Evolutionary conservation across 2,797 vertebrate genomes (phyloP), one percentile per base, ranked within the genome.

Genomic region (Chiloscyllium punctatum): DNA sequence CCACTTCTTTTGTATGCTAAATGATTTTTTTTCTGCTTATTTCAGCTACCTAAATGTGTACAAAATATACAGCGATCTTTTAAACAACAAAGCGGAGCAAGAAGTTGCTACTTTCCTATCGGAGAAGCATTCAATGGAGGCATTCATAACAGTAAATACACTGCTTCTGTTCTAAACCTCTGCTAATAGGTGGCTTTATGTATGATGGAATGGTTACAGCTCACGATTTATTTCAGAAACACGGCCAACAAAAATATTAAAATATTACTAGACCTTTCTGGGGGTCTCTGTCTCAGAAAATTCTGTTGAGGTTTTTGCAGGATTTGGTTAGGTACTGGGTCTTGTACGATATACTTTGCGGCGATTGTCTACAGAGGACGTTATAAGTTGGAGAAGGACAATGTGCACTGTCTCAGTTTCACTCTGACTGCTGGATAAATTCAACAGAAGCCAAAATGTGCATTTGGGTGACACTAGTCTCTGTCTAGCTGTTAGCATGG

Each of bases 11-110:
- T 84, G 42, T 84, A 9, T 21, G 48, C 82, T 86, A n/a, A 37
- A 95, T n/a, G 7, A 82, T 11, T 30, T 91, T 53, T 79, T 95
- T 69, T 82, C 96, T 96, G 53, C 96, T 84, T 96, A 96, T 96
- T 97, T 96, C 97, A 99, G 99, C 97, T 99, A 99, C 97, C 97
- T 99, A 97, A 98, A 97, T 0, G 97, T 97, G 5, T 99, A 99
- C 96, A 96, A 96, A 92, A 98, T 98, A 96, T 99, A 98, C 96
- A 97, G 87, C 5, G 96, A 97, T 97, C 97, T 99, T 90, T 96
- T 99, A 96, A 98, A 99, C 96, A 97, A 97, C 51, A 97, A 87
- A 0, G 98, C 98, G 57, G 97, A 97, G 37, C 97, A 98, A 96
- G 97, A 97, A 27, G 96, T 99, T 77, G 96, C 96, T 4, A 95